Conservation (phyloP, 2,797 vertebrate genomes). For the Microcaecilia unicolor region DNA sequence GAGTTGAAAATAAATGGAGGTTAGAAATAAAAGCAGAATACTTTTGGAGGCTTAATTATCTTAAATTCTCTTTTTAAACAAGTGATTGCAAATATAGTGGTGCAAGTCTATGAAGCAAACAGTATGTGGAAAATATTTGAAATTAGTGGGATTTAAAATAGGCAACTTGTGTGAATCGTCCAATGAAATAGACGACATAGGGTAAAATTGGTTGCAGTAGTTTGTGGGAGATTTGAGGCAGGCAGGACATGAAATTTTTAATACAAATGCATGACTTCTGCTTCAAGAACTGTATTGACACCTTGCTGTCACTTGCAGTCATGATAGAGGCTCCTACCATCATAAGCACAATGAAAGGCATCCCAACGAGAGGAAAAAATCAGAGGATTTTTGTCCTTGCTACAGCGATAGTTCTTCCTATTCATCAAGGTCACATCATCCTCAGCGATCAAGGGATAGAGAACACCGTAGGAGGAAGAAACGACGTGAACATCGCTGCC, state of each 20-base stretch:
- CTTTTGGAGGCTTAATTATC: too few relatives aligned
- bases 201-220: rapidly evolving
- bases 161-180: too few relatives aligned
- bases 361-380: slow-evolving; percentile 37
- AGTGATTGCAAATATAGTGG: too few relatives aligned
- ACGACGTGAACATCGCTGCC: slow-evolving; percentile 38
- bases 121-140: too few relatives aligned
- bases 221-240: too few relatives aligned
- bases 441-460: slow-evolving; percentile 42
- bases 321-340: slow-evolving; percentile 48
- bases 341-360: slow-evolving; percentile 40
- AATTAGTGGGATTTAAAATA: too few relatives aligned
- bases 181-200: too few relatives aligned
- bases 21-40: too few relatives aligned
- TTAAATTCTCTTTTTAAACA: too few relatives aligned
- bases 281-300: rapidly evolving
- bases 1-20: too few relatives aligned
- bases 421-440: slow-evolving; percentile 31
- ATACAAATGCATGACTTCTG: rapidly evolving
- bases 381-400: slow-evolving; percentile 51
- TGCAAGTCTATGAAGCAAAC: too few relatives aligned
- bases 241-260: too few relatives aligned
- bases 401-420: slow-evolving; percentile 49
- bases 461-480: slow-evolving; percentile 26
- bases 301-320: slow-evolving; percentile 23